Percentiles rank a stretch among this genome's conserved stretches.
phyloP scores from a whole-genome alignment of 2,113 vertebrate species.

The Chlorodrepanis virens region DNA sequence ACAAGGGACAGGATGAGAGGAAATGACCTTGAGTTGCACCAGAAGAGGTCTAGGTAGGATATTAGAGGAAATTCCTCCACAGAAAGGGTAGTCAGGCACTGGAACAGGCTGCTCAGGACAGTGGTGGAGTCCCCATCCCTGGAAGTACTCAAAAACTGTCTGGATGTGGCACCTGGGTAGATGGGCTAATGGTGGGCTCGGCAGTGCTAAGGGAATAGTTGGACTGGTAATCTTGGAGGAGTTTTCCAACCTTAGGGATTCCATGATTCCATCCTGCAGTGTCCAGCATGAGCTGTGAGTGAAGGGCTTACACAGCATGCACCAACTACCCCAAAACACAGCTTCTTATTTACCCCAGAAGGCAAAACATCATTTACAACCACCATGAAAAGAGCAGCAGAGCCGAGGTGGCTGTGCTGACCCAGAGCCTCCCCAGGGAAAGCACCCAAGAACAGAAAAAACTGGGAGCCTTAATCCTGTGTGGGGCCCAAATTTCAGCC shows the following conservation, averaged over 20 bases:
- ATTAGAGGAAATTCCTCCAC: background rate
- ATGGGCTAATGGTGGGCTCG: background rate
- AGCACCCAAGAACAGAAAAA: background rate
- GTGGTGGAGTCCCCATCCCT: background rate
- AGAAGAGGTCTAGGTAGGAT: background rate
- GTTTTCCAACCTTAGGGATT: background rate
- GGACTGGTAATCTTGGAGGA: background rate
- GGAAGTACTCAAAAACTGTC: background rate
- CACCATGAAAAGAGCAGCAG: background rate
- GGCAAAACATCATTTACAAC: background rate
- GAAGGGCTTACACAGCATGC: fast-evolving
- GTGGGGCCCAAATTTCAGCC: background rate
- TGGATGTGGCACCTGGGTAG: background rate
- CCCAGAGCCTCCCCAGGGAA: fast-evolving
- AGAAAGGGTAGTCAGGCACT: background rate
- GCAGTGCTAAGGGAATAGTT: background rate
- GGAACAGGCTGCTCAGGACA: background rate
- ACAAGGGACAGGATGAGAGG: background rate
- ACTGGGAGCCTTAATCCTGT: fast-evolving
- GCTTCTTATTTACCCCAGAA: background rate
- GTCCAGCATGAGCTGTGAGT: fast-evolving
- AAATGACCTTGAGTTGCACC: background rate
- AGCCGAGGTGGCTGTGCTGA: background rate
- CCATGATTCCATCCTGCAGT: background rate
- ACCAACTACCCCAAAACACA: fast-evolving